Evolutionary conservation across 2,797 vertebrate species (phyloP).

Genomic region (Remorina albescens): DNA sequence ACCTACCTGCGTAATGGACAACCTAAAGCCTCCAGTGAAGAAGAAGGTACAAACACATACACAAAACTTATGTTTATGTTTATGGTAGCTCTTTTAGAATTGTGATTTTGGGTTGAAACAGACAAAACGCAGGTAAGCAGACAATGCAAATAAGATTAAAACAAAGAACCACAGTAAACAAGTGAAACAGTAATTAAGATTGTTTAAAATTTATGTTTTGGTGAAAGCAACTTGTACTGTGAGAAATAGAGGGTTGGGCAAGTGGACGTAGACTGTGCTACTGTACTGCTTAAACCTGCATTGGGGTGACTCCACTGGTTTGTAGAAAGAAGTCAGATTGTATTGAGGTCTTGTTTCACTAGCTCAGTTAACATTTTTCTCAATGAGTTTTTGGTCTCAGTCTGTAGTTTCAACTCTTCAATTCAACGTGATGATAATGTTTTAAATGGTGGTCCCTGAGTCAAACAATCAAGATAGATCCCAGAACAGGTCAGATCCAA

Average conservation of each 20-base stretch:
- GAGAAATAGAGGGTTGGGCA: background rate
- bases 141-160: background rate
- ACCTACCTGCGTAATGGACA: constrained; percentile 94
- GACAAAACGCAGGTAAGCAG: background rate
- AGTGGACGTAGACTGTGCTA: too few relatives aligned
- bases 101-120: background rate
- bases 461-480: too few relatives aligned
- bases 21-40: constrained; percentile 92
- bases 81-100: background rate
- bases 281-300: too few relatives aligned
- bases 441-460: too few relatives aligned
- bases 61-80: background rate
- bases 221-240: background rate
- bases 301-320: too few relatives aligned
- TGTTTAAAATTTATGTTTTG: background rate
- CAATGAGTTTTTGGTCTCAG: too few relatives aligned
- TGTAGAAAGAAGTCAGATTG: too few relatives aligned
- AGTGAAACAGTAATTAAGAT: background rate
- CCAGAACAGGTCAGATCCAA: too few relatives aligned
- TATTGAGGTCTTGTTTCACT: too few relatives aligned
- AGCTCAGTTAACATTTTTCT: too few relatives aligned
- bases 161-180: background rate
- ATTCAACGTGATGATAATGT: too few relatives aligned
- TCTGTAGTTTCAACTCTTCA: too few relatives aligned
- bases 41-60: constrained; percentile 88